These are phyloP conservation scores for Eledona agricola DNA, from an alignment of 2,888 invertebrate species.

Conservation along the genomic window DNA sequence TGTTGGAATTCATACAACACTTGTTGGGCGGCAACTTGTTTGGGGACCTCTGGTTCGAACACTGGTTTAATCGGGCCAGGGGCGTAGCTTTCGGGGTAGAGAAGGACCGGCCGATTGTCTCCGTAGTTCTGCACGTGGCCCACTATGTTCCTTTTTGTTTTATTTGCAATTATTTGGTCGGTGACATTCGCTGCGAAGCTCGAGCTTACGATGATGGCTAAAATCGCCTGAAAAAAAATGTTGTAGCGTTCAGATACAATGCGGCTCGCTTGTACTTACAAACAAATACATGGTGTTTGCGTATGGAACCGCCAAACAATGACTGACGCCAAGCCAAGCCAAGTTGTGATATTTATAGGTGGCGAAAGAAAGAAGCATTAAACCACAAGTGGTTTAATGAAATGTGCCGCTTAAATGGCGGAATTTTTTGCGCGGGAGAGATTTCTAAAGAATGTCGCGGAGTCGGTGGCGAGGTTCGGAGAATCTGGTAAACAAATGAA, in stretches of 20 bases:
- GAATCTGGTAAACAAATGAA: constrained; percentile 15
- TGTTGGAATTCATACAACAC: constrained; percentile 56
- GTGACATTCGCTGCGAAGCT: constrained; percentile 10
- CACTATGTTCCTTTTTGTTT: constrained; percentile 45
- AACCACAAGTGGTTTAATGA: constrained; percentile 32
- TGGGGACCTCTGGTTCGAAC: constrained; percentile 44
- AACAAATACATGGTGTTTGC: constrained; percentile 19
- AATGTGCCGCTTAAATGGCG: constrained; percentile 14
- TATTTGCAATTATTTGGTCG: constrained; percentile 26
- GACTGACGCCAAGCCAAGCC: constrained; percentile 15
- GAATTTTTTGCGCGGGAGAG: constrained; percentile 20
- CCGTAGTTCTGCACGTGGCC: constrained; percentile 43
- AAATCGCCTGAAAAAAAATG: constrained; percentile 4
- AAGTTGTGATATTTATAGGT: constrained; percentile 26
- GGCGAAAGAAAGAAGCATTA: constrained; percentile 16
- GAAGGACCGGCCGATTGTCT: constrained; percentile 42
- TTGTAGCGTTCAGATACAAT: not conserved
- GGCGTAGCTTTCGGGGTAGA: constrained; percentile 41
- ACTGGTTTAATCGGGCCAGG: constrained; percentile 28
- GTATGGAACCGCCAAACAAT: constrained; percentile 15
- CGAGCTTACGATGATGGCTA: constrained; percentile 3
- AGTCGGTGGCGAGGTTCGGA: constrained; percentile 8
- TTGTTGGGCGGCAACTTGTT: constrained; percentile 55
- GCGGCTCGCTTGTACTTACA: constrained; percentile 7
- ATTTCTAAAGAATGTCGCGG: constrained; percentile 25